Percentiles rank a stretch among this genome's conserved stretches.
Conservation (phyloP, 2,113 vertebrate species). For the Nasalis larvatus region DNA sequence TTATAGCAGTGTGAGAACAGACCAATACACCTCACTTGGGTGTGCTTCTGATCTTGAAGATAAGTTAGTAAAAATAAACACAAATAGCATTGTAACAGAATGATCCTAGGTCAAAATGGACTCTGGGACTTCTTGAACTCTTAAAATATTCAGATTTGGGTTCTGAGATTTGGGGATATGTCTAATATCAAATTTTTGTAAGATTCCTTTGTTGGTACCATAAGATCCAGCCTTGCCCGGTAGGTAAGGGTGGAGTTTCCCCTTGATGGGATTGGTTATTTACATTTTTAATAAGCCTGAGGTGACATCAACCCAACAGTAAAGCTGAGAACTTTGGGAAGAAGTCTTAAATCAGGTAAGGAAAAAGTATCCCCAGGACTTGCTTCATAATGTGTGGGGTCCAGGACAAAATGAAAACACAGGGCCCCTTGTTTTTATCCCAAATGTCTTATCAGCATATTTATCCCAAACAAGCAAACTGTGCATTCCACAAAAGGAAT, state of each 20-base stretch:
- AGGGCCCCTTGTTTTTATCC: neutral
- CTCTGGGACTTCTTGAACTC: neutral
- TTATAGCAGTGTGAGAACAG: no score
- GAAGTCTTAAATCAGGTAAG: neutral
- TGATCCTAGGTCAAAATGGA: neutral
- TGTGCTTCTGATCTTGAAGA: neutral
- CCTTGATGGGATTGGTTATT: neutral
- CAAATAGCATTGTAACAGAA: neutral
- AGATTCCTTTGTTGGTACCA: neutral
- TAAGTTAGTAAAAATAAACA: neutral
- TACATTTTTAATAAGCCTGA: neutral
- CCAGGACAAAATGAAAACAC: neutral
- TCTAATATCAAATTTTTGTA: neutral
- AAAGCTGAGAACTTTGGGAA: neutral
- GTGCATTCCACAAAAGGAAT: neutral
- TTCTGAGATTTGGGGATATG: neutral
- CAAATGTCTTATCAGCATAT: neutral
- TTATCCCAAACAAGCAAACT: neutral
- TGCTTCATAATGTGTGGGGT: neutral
- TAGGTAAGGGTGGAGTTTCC: neutral
- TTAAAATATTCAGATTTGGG: neutral
- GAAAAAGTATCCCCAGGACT: neutral
- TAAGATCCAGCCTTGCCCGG: neutral
- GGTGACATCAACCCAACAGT: neutral
- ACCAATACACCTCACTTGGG: neutral